Evolutionary conservation across 2,888 invertebrate species (phyloP).

Genomic region (Oscheius myriophilus): DNA sequence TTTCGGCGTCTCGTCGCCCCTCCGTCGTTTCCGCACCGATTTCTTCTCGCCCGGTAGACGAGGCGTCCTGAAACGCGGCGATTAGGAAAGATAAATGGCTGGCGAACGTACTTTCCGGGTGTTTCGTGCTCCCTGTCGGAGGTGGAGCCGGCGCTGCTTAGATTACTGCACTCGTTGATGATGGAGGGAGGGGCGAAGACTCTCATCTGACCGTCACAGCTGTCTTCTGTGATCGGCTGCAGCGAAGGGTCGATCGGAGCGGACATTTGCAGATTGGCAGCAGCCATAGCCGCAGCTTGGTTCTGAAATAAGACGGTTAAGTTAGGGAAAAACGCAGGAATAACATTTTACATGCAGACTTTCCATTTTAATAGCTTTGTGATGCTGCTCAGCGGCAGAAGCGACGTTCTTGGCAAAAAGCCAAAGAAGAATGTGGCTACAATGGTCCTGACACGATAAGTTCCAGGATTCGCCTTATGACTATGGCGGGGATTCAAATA

Average conservation of each 20-base stretch:
- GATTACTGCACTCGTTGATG: conserved; percentile 51
- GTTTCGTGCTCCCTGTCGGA: conserved; percentile 53
- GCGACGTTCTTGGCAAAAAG: too few relatives aligned
- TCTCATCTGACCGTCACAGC: conserved; percentile 30
- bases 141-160: conserved; percentile 56
- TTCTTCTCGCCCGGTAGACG: conserved; percentile 46
- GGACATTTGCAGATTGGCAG: conserved; percentile 8
- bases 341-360: too few relatives aligned
- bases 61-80: neutral
- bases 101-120: conserved; percentile 38
- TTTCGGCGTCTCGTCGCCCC: conserved; percentile 51
- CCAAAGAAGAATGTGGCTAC: too few relatives aligned
- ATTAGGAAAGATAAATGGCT: neutral
- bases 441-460: too few relatives aligned
- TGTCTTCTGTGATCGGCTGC: conserved; percentile 33
- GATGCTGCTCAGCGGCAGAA: too few relatives aligned
- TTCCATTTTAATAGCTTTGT: too few relatives aligned
- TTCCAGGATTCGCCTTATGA: too few relatives aligned
- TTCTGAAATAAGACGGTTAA: conserved; percentile 10
- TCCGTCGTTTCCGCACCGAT: conserved; percentile 41
- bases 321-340: neutral
- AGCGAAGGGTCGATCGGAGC: conserved; percentile 25
- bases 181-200: conserved; percentile 28
- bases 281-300: conserved; percentile 4
- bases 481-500: too few relatives aligned